These are phyloP conservation scores for Platyrinchus mystaceus DNA, from an alignment of 2,797 vertebrate genomes.

Conservation along the genomic window DNA sequence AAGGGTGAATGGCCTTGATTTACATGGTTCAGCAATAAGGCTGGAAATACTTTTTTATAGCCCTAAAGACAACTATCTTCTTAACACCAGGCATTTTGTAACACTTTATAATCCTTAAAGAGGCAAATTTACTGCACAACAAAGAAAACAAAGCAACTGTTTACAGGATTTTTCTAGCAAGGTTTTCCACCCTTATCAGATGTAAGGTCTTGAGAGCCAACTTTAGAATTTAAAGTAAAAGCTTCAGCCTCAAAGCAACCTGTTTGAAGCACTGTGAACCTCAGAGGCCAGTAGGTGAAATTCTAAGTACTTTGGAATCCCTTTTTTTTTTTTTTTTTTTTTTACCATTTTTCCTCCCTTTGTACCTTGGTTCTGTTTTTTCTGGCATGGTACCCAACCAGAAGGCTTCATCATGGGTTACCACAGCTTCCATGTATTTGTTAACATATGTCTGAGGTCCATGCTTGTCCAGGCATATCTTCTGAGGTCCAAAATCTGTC, in stretches of 20 bases:
- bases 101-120: constrained; percentile 34
- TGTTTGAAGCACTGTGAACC: background rate
- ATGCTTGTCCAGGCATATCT: rapidly evolving
- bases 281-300: background rate
- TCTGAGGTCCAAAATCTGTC: background rate
- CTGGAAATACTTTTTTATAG: constrained; percentile 47
- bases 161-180: constrained; percentile 20
- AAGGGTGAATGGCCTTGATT: constrained; percentile 68
- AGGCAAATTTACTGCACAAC: constrained; percentile 25
- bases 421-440: rapidly evolving
- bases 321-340: background rate
- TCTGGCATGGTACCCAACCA: background rate
- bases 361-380: background rate
- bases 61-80: constrained; percentile 14
- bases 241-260: background rate
- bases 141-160: constrained; percentile 6
- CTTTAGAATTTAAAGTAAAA: background rate
- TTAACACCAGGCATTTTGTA: constrained; percentile 14
- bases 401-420: no score
- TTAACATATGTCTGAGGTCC: rapidly evolving
- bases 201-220: background rate
- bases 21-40: constrained; percentile 55
- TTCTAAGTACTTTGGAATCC: background rate
- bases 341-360: background rate
- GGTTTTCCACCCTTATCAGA: constrained; percentile 23